These are phyloP conservation scores for Galagoides demidoff DNA, from an alignment of 2,797 vertebrate genomes.

Conservation along the genomic window DNA sequence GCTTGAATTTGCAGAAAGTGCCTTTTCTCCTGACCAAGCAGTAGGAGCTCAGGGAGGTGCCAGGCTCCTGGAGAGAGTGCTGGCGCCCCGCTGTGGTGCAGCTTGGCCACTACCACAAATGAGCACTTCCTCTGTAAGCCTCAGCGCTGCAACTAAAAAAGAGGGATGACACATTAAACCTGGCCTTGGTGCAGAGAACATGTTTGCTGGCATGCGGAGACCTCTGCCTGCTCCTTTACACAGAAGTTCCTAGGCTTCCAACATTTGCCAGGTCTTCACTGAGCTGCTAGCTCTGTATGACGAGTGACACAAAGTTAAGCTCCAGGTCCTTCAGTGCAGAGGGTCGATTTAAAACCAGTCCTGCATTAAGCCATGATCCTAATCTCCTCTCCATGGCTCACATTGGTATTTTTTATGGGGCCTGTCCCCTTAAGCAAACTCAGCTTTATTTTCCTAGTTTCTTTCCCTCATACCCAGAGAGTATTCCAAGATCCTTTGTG, in stretches of 20 bases:
- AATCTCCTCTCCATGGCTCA: not conserved
- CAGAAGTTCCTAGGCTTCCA: not conserved
- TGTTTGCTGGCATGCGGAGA: not conserved
- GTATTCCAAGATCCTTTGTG: not conserved
- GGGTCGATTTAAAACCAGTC: not conserved
- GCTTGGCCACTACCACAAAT: not conserved
- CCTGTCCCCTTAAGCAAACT: not conserved
- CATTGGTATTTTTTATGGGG: not conserved
- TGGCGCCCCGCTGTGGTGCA: constrained; percentile 61
- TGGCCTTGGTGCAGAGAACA: not conserved
- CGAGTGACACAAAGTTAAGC: not conserved
- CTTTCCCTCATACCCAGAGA: not conserved
- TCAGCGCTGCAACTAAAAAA: not conserved
- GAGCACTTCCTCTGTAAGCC: not conserved
- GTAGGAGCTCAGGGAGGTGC: not conserved
- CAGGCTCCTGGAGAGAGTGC: not conserved
- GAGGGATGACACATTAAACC: not conserved
- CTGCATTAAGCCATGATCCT: not conserved
- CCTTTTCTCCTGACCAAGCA: not conserved
- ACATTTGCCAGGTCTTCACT: not conserved
- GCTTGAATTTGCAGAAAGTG: not conserved
- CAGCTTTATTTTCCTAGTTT: not conserved
- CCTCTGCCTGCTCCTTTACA: not conserved
- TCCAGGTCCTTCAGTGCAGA: not conserved
- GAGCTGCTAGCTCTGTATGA: not conserved